phyloP scores from a whole-genome alignment of 2,113 vertebrate species.

The Recurvirostra avosetta region DNA sequence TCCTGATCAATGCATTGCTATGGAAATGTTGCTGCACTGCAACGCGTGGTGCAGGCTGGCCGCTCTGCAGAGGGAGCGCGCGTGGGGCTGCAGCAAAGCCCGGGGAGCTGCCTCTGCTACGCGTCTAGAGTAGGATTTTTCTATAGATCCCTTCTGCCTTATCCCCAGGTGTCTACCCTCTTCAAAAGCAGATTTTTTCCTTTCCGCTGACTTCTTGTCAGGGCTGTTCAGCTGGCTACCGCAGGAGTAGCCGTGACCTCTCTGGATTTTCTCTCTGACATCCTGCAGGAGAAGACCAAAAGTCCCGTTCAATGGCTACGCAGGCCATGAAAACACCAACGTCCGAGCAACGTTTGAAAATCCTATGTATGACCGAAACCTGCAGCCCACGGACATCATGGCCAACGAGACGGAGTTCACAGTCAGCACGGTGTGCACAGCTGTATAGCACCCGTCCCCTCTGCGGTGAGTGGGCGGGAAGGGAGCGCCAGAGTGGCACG shows the following conservation, averaged over 20 bases:
- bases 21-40: neutral
- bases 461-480: slow-evolving; percentile 53
- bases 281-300: slow-evolving; percentile 92
- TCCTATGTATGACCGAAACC: slow-evolving; percentile 98
- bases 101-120: neutral
- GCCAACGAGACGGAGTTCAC: slow-evolving; percentile 93
- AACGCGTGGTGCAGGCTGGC: neutral
- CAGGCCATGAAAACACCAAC: slow-evolving; percentile 94
- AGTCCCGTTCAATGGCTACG: slow-evolving; percentile 95
- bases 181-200: neutral
- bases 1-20: neutral
- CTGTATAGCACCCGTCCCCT: slow-evolving; percentile 86
- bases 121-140: rapidly evolving
- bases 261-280: neutral
- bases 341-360: slow-evolving; percentile 96
- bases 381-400: slow-evolving; percentile 94
- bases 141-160: neutral
- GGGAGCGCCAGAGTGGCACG: rapidly evolving
- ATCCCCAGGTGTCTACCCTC: rapidly evolving
- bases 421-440: slow-evolving; percentile 98
- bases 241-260: neutral
- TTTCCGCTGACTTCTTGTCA: neutral
- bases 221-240: neutral
- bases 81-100: neutral
- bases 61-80: rapidly evolving